Conservation (phyloP, 2,797 vertebrate genomes). For the Hippoglossus hippoglossus region DNA sequence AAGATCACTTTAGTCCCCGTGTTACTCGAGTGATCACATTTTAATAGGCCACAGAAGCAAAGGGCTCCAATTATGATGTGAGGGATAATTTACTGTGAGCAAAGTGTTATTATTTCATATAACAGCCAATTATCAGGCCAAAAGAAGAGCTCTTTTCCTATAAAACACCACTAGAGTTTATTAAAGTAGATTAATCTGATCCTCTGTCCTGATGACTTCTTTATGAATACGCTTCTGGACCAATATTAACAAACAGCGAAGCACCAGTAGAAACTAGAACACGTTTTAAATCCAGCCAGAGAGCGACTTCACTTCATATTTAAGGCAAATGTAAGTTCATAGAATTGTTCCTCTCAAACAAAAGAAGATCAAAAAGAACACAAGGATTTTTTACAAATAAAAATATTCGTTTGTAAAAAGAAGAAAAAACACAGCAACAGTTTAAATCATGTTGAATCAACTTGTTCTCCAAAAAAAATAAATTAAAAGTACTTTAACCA, state of each 20-base stretch:
- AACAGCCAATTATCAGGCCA: neutral
- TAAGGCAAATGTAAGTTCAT: slow-evolving; percentile 81
- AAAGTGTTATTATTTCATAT: neutral
- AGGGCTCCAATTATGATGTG: neutral
- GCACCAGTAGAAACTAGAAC: slow-evolving; percentile 67
- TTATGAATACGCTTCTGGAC: slow-evolving; percentile 52
- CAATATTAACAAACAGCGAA: slow-evolving; percentile 67
- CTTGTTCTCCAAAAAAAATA: neutral
- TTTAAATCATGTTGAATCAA: neutral
- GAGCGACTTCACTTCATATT: slow-evolving; percentile 70
- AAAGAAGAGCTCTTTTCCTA: neutral
- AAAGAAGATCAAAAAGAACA: neutral
- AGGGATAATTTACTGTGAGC: neutral
- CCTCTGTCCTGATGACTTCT: slow-evolving; percentile 19
- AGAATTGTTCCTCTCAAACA: slow-evolving; percentile 49
- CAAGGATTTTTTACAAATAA: neutral
- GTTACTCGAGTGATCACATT: neutral
- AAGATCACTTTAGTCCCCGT: neutral
- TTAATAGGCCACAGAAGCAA: neutral
- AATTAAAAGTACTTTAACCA: slow-evolving; percentile 1
- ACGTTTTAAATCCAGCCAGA: slow-evolving; percentile 50
- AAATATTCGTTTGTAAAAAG: neutral
- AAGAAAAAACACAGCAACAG: neutral
- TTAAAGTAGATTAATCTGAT: neutral
- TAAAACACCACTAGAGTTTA: neutral